Conservation (phyloP, 2,888 invertebrate genomes). For the Tillus elongatus region DNA sequence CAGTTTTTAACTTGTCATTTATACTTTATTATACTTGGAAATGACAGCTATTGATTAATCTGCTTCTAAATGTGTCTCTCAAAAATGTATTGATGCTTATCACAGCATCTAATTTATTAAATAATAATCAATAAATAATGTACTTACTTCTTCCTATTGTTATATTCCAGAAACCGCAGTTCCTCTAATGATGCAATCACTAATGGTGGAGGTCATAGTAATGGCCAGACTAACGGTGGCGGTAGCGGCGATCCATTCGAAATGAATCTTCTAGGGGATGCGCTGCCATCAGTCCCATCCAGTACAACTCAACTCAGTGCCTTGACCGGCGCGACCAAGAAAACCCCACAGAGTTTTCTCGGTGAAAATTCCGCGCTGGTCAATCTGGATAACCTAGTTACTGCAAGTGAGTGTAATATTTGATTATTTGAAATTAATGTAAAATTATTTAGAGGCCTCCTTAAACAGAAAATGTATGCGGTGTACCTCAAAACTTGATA, state of each 20-base stretch:
- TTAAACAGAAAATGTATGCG: no score
- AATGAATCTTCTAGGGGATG: slow-evolving; percentile 51
- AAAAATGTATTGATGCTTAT: no score
- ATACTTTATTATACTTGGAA: no score
- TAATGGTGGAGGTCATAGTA: slow-evolving; percentile 21
- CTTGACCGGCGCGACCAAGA: slow-evolving; percentile 57
- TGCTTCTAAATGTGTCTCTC: no score
- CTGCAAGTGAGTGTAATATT: slow-evolving; percentile 42
- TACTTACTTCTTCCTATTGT: no score
- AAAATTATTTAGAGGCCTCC: no score
- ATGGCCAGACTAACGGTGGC: slow-evolving; percentile 27
- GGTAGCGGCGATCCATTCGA: slow-evolving; percentile 61
- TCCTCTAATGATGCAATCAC: slow-evolving; percentile 10
- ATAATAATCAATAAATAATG: no score
- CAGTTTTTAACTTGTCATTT: no score
- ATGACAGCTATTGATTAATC: no score
- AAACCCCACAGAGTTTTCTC: slow-evolving; percentile 91
- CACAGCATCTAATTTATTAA: no score
- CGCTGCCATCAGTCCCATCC: slow-evolving; percentile 33
- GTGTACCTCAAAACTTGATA: no score
- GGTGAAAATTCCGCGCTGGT: slow-evolving; percentile 95
- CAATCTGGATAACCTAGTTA: slow-evolving; percentile 92
- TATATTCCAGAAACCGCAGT: neutral
- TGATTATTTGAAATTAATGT: no score
- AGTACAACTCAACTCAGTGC: slow-evolving; percentile 33